Evolutionary conservation across 1,140 invertebrate species (phyloP), one percentile per base, ranked within the genome.

Genomic region (Plodia interpunctella): DNA sequence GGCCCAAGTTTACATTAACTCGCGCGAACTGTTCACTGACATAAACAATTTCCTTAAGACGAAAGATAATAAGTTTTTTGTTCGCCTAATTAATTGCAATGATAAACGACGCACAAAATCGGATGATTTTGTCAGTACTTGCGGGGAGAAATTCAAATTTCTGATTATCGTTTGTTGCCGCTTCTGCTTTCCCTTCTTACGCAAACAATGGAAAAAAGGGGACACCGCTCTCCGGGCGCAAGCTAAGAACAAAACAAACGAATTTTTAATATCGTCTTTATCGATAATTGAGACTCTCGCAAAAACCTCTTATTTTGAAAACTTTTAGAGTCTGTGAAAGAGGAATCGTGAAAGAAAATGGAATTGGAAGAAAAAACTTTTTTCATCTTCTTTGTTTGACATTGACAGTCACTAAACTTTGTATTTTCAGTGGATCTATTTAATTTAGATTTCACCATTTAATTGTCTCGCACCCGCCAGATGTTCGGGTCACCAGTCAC

Each of bases 321-420:
- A 89, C 78, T 89, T 89, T 89, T 76, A 82, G 80, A 87, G 84
- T 84, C 80, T 82, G 77, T 75, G 78, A 87, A 87, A 87, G 83
- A 87, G 81, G 78, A 87, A 83, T 85, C 74, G 78, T 80, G 81
- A 83, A 87, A 75, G 80, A 88, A 87, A 88, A 87, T 83, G 84
- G 83, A 87, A 87, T 86, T 83, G 78, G 75, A 74, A 78, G 80
- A 82, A 80, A 83, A 86, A 88, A 88, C 84, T 87, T 89, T 89
- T 89, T 89, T 89, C 87, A 89, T 89, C 87, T 89, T 85, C 87
- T 89, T 89, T 89, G 78, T 89, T 89, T 87, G 87, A 89, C 87
- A 89, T 89, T 87, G 84, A 85, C 84, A 85, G 84, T 81, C 77
- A 83, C 75, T 78, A 86, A 87, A 82, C 76, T 87, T 89, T 86